Base-by-base conservation (phyloP, 2,797 vertebrate genomes). In the Chelidonichthys spinosus region DNA sequence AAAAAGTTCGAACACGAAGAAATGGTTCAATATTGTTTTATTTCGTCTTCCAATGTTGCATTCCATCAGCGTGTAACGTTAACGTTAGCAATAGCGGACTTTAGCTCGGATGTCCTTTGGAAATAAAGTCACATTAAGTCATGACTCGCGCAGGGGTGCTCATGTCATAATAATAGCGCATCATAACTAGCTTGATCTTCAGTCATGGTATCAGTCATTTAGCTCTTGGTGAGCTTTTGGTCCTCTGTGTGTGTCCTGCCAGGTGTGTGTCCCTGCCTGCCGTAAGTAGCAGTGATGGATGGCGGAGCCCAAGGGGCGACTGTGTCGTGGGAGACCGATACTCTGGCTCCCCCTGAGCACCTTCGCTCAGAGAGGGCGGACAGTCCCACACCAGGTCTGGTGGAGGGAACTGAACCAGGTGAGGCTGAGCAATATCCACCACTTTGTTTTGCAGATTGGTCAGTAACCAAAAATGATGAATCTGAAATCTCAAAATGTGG, bases 341-440 rank as follows among this genome's bases (percentile, higher is more conserved):
- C 86, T 1, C 87, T 98, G 86, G 92, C 89, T 0, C 94, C 95
- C 0, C 86, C 91, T 49, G 95, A 97, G 59, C 94, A 84, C 75
- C 94, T 96, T 52, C 95, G 92, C 9, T 5, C 52, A 0, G 95
- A 96, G 32, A 92, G 97, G 76, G 95, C 96, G 0, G 97, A 98
- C 44, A 99, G 98, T 86, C 98, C 98, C 55, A 97, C 95, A 0
- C 97, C 97, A 0, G 96, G 96, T 32, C 92, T 99, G 91, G 95
- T 96, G 4, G 97, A 98, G 85, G 98, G 97, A 66, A 98, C 95
- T 0, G 98, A 99, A 86, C 98, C 98, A 92, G 98, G 98, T 98
- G 92, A 78, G 90, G 1, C 36, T 44, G 13, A 3, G 10, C 11
- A n/a, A 42, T 1, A 5, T 43, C 17, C 18, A 46, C 13, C 9